Evolutionary conservation across 2,888 invertebrate species (phyloP).

Genomic region (Calameuta idolon): DNA sequence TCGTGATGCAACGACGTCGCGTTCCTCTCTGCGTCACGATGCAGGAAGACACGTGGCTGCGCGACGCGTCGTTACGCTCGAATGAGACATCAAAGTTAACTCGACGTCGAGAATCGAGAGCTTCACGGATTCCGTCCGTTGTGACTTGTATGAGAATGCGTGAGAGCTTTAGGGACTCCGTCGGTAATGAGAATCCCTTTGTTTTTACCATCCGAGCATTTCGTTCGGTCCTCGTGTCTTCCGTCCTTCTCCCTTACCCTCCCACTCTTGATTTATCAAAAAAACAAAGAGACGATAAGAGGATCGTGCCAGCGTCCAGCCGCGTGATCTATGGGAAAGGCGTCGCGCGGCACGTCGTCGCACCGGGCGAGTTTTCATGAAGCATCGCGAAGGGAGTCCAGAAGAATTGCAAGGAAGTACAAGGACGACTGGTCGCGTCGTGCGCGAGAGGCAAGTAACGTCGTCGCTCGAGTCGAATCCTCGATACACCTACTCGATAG

Average conservation of each 20-base stretch:
- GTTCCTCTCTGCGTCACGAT: neutral
- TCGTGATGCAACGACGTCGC: neutral
- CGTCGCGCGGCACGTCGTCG: neutral
- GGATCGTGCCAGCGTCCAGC: neutral
- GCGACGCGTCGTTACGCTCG: slow-evolving; percentile 4
- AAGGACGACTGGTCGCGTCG: neutral
- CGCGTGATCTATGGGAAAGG: neutral
- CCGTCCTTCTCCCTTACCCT: neutral
- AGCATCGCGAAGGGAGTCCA: neutral
- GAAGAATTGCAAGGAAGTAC: neutral
- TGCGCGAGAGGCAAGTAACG: neutral
- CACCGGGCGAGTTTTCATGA: neutral
- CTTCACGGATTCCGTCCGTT: neutral
- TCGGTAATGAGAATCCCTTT: neutral
- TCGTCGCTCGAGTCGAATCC: neutral
- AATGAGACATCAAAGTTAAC: slow-evolving; percentile 2
- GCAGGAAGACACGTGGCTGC: neutral
- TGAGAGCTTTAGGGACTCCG: neutral
- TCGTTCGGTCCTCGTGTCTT: neutral
- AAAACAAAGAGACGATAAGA: neutral
- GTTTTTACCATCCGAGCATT: neutral
- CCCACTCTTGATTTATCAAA: neutral
- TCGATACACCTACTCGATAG: neutral
- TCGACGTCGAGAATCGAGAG: neutral
- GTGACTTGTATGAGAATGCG: no score